These are phyloP conservation scores for Troides helena DNA, from an alignment of 2,888 invertebrate species.

Conservation along the genomic window DNA sequence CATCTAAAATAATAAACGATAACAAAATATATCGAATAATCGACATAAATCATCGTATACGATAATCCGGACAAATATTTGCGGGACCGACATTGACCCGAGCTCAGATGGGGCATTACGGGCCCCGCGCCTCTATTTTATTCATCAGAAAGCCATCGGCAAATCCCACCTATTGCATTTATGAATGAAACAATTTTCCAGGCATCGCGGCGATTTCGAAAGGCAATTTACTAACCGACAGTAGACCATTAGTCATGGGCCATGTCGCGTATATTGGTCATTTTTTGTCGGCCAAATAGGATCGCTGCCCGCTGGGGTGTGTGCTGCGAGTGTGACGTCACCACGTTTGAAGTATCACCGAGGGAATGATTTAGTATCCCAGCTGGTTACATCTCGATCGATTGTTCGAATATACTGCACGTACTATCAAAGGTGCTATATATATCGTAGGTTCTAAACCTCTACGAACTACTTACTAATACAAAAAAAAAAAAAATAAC, in stretches of 20 bases:
- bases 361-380: background rate
- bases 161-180: conserved; percentile 71
- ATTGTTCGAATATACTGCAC: too few species aligned
- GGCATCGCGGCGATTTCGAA: conserved; percentile 67
- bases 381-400: background rate
- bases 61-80: conserved; percentile 52
- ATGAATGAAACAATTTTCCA: conserved; percentile 78
- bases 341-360: conserved; percentile 35
- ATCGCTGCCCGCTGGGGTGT: conserved; percentile 57
- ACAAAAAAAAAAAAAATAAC: too few species aligned
- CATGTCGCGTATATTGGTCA: conserved; percentile 66
- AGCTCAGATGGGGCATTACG: conserved; percentile 55
- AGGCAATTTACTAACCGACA: conserved; percentile 72
- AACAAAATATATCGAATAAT: background rate
- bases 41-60: conserved; percentile 24
- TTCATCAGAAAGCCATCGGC: conserved; percentile 65
- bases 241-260: conserved; percentile 69
- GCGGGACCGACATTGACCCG: conserved; percentile 46
- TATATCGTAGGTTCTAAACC: too few species aligned
- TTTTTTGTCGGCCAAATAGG: conserved; percentile 63
- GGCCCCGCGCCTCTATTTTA: conserved; percentile 60
- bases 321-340: conserved; percentile 39
- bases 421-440: too few species aligned
- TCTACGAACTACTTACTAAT: too few species aligned
- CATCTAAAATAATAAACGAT: background rate